Evolutionary conservation across 1,140 invertebrate genomes (phyloP), one percentile per base, ranked within the genome.

Genomic region (Diorhabda sublineata): DNA sequence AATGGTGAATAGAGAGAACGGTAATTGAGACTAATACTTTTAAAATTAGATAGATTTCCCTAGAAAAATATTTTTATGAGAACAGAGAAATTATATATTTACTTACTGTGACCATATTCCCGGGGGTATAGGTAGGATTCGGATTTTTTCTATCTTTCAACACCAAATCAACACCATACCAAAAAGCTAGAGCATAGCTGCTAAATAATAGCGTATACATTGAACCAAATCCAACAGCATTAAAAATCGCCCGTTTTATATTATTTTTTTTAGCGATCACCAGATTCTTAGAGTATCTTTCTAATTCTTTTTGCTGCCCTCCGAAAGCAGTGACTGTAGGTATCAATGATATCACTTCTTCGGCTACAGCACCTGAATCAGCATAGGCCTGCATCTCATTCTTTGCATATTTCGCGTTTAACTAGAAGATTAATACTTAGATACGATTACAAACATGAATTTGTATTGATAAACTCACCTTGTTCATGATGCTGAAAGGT

Each of bases 281-380:
- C n/a, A 93, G 81, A 73, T 88, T 86, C 2, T 78, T 73, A 60
- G 86, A 82, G 75, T 92, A 94, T 79, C 91, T 42, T 63, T 86
- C 80, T 5, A 90, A 87, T 83, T 95, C 94, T 78, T 91, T 91
- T 59, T 87, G 81, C 81, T 96, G 90, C 0, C 93, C 94, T 45
- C 93, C 92, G 78, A 96, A 94, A 0, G 94, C 92, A 1, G 92
- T 84, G 3, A 97, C 93, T 0, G 94, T 96, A 70, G 92, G 83
- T 56, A 97, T 91, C 0, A 90, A 85, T 9, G 88, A 87, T 8
- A 97, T 80, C 0, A 94, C 93, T 81, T 97, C 94, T 80, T 96
- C 94, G 3, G 93, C 94, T 5, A 96, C 88, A 1, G 85, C 86
- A 9, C 93, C 93, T 0, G 94, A 94, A 58, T 89, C 84, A 4